Evolutionary conservation across 2,113 vertebrate genomes (phyloP), one percentile per base, ranked within the genome.

Genomic region (Muntiacus muntjak): DNA sequence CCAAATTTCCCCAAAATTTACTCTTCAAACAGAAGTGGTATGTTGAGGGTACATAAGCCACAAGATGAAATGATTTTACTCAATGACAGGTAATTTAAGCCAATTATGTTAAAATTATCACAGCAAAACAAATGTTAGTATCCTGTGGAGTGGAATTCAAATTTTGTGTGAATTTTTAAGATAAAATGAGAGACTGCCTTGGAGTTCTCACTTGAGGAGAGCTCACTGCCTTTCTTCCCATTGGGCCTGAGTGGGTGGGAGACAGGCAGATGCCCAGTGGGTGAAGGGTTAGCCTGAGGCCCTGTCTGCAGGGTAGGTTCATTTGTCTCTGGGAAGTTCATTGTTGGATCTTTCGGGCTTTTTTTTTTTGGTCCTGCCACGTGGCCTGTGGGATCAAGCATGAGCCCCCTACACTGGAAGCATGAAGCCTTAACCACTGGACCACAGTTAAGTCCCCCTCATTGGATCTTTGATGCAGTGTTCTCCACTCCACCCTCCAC

Each of bases 21-120:
- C 47, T 90, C 58, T 74, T 87, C 74, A 52, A 45, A 19, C 3
- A 43, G 10, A 58, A 93, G 40, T 47, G 28, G 19, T 43, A 9
- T 33, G 3, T 82, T n/a, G 45, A 14, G 33, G 47, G 40, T 6
- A 2, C 58, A 36, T 23, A 30, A 28, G 25, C 14, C 89, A 54
- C 36, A 36, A 16, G 67, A 76, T 76, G 74, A 84, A 90, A 85
- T 89, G 13, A 57, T 67, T 55, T 88, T 55, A 50, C 87, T 91
- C 58, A 28, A 1, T 55, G 47, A 76, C 58, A 23, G 71, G 60
- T 36, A 36, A 86, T 60, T 55, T 60, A 89, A 89, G 23, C 36
- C 71, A 95, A 33, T 87, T 74, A 50, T 28, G 28, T 92, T 79
- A 58, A 97, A 93, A 88, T 76, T 57, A 88, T 45, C 78, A 79